Evolutionary conservation across 2,797 vertebrate genomes (phyloP), one percentile per base, ranked within the genome.

Genomic region (Echeneis naucrates): DNA sequence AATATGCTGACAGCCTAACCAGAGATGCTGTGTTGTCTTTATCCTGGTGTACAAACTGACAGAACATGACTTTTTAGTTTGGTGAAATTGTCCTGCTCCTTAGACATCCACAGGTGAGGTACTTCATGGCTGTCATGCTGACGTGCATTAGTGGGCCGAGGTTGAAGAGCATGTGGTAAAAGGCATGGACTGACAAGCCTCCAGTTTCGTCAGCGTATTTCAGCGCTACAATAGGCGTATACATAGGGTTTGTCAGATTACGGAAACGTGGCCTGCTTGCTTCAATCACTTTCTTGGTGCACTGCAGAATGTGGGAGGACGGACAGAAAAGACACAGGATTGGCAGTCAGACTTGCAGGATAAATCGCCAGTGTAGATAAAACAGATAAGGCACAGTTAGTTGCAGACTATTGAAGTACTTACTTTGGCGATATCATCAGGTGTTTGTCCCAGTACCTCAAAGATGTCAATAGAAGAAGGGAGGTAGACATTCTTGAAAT

Each of bases 401-500:
- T 8, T 17, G 44, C 23, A 56, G 5, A 12, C 45, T 45, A 24
- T 8, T 26, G 21, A 37, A 13, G 14, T 53, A 78, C 89, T 81
- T 81, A 97, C 96, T 93, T 90, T 95, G 72, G 95, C 95, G 6
- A 97, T 91, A 61, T 96, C 94, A 44, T 95, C 95, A 1, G 96
- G 95, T 1, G 90, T 95, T 88, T 97, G 96, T 77, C 96, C 96
- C 58, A 96, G 73, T 2, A 85, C 78, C 83, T 95, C 92, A 66
- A 97, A 97, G 87, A 97, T 95, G 75, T 96, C 93, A 19, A 95
- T 86, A 33, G 95, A 95, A 63, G 95, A 95, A 27, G 95, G 95
- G 52, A 97, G 93, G 69, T 97, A 97, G 87, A 95, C 78, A 24
- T 96, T 94, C 76, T 95, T 95, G 82, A 96, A 97, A 88, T 96